phyloP scores from a whole-genome alignment of 2,113 vertebrate genomes.

The Echinops telfairi region DNA sequence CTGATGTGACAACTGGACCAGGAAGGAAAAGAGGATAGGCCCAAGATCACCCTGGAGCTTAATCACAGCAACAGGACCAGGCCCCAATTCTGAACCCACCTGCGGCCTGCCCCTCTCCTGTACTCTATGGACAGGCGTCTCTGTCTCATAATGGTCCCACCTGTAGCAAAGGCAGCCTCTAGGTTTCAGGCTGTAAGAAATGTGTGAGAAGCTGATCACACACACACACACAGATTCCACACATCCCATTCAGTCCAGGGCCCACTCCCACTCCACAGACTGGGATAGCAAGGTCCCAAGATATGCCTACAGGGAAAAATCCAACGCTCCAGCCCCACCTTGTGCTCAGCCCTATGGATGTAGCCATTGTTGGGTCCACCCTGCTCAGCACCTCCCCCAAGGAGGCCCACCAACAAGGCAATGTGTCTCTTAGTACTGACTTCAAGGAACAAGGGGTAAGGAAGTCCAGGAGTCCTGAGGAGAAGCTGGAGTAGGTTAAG shows the following conservation, averaged over 20 bases:
- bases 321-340: not conserved
- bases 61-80: not conserved
- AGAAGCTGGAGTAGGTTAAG: not conserved
- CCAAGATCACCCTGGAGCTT: not conserved
- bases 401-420: not conserved
- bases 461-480: not conserved
- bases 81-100: not conserved
- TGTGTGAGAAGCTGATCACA: not conserved
- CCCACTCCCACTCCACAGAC: not conserved
- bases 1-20: not conserved
- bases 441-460: not conserved
- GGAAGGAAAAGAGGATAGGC: not conserved
- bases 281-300: not conserved
- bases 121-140: not conserved
- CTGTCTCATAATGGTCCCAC: not conserved
- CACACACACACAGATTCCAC: not conserved
- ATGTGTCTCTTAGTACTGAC: not conserved
- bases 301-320: not conserved
- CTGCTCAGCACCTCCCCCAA: not conserved
- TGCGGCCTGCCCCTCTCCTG: not conserved
- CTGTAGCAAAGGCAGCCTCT: not conserved
- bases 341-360: not conserved
- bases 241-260: not conserved
- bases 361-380: not conserved
- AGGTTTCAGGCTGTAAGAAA: not conserved